Base-by-base conservation (phyloP, 2,113 vertebrate genomes). In the Clarias magur region DNA sequence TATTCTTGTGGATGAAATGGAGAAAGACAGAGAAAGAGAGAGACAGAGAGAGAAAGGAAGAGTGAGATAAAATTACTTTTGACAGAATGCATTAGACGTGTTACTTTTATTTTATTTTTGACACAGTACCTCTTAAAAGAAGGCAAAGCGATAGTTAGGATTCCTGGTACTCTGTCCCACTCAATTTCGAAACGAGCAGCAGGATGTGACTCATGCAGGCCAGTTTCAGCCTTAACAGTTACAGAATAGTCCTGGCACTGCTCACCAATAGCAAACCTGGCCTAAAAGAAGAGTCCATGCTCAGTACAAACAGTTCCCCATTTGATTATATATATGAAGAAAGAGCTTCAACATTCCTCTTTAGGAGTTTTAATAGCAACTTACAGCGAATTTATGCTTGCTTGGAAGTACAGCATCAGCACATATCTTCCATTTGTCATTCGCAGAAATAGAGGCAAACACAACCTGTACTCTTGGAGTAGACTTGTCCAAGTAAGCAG, bases 301-400 rank as follows among this genome's bases (percentile, higher is more conserved):
- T 80, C 27, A 63, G 21, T 75, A 57, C 23, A 81, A 38, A 34
- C n/a, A n/a, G n/a, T n/a, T n/a, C n/a, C n/a, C n/a, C 54, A 63
- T 25, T 54, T 9, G 1, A 59, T 6, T 12, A 27, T 62, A 13
- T n/a, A n/a, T n/a, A n/a, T n/a, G n/a, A n/a, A n/a, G n/a, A n/a
- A n/a, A n/a, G n/a, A n/a, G n/a, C n/a, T n/a, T n/a, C n/a, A n/a
- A n/a, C n/a, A n/a, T n/a, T n/a, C n/a, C n/a, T n/a, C n/a, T n/a
- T n/a, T n/a, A 8, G 34, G 59, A 63, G 15, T 13, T 21, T 72
- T 67, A 65, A 25, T 2, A 42, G 11, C 4, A 15, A 82, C 93
- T 94, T 94, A 97, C 97, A 94, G 17, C 90, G 62, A 93, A 82
- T 91, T 96, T 96, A 90, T 97, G 93, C 83, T 88, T 1, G 89